Base-by-base conservation (phyloP, 1,140 invertebrate species). In the Nephila pilipes region DNA sequence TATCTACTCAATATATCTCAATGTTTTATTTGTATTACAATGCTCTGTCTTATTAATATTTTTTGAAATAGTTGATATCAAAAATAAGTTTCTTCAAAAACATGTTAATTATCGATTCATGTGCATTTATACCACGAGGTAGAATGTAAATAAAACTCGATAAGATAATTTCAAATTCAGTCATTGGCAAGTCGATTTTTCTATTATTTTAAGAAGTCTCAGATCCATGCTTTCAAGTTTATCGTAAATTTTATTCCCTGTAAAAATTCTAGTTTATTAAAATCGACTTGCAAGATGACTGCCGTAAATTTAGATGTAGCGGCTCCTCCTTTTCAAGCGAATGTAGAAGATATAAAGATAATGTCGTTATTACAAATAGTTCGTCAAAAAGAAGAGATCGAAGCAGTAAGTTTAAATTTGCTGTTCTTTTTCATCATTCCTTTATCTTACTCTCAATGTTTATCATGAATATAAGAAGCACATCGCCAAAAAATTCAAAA, bases 161-260 rank as follows among this genome's bases (percentile, higher is more conserved):
- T 32, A 75, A 75, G 46, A 16, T 32, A 75, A 36, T 75, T 75
- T 75, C 32, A 75, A 75, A 75, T 75, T 75, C 29, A 22, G 69
- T 36, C 69, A 75, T 32, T 36, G 29, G 46, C 69, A 32, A 75
- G 69, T 36, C 32, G 69, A 75, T 75, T 32, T 75, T 18, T 65
- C 36, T 75, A 29, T 32, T 29, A 20, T 60, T 75, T 75, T 32
- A 75, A 75, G 69, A 32, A 75, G 69, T 75, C 69, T 75, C 69
- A 75, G 69, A 75, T 75, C 29, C 69, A 75, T 75, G 69, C 29
- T 75, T 75, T 32, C 69, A 75, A 75, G 69, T 32, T 75, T 75
- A 16, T 75, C 69, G 4, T 75, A 75, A 75, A 75, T 75, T 75
- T 75, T 18, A 20, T 32, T 75, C 29, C 29, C 69, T 75, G 18